Conservation (phyloP, 2,797 vertebrate species). For the Chaenodraco wilsoni region DNA sequence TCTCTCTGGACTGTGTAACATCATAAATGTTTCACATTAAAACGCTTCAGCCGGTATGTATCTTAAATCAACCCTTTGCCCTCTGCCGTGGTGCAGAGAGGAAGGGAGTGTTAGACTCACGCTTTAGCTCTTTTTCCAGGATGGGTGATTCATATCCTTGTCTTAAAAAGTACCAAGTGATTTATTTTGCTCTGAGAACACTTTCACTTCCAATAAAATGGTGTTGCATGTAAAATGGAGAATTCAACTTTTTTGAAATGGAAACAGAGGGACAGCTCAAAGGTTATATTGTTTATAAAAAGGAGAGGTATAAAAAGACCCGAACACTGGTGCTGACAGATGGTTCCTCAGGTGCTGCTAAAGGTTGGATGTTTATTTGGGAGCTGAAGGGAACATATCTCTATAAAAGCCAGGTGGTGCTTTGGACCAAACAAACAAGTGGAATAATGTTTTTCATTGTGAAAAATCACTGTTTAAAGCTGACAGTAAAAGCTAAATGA, state of each 20-base stretch:
- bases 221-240: constrained; percentile 35
- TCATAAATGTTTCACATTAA: constrained; percentile 73
- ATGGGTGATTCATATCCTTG: constrained; percentile 56
- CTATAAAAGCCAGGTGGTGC: neutral
- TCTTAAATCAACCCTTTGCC: constrained; percentile 45
- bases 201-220: constrained; percentile 17
- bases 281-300: constrained; percentile 38
- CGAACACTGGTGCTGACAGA: constrained; percentile 32
- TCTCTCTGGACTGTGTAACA: constrained; percentile 55
- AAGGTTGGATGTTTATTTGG: constrained; percentile 29
- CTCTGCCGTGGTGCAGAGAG: constrained; percentile 20
- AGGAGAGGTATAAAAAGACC: constrained; percentile 18
- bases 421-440: constrained; percentile 3
- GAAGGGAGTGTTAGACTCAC: constrained; percentile 29
- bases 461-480: constrained; percentile 17
- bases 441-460: constrained; percentile 1
- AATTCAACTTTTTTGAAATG: constrained; percentile 9
- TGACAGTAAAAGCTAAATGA: neutral
- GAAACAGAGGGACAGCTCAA: constrained; percentile 35
- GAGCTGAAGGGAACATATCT: constrained; percentile 10
- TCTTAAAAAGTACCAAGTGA: constrained; percentile 39
- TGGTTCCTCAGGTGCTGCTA: constrained; percentile 1
- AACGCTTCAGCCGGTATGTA: constrained; percentile 47
- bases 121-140: constrained; percentile 48
- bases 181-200: constrained; percentile 6